Base-by-base conservation (phyloP, 2,113 vertebrate species). In the Cyphomyrus plagiostoma region DNA sequence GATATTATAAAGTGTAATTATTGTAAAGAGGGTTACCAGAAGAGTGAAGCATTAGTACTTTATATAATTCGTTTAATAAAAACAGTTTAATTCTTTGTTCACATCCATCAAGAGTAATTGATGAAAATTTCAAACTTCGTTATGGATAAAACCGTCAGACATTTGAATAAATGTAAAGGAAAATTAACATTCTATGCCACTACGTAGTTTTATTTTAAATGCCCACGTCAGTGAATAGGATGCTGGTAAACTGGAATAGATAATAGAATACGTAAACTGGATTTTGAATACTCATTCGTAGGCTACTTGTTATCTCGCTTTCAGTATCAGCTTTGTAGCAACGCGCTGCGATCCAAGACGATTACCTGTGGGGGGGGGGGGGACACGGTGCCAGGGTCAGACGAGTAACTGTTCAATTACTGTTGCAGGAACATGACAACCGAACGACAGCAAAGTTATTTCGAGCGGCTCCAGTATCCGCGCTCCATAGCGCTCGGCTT, bases 381-480 rank as follows among this genome's bases (percentile, higher is more conserved):
- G 4, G 30, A 74, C 70, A 17, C 30, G 13, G 30, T 74, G 30
- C 30, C 35, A 3, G 30, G 13, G 8, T 23, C 80, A 19, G 35
- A 17, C 39, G 8, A 23, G 46, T 84, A 30, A 70, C 42, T 74
- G 45, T 42, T 80, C 23, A 48, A 46, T 88, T 88, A 15, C 11
- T 56, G 10, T 62, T n/a, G 17, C 35, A 89, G 89, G 52, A 84
- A 45, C 26, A 89, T 89, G 89, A 39, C 89, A 85, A 13, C 80
- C 19, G 80, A 58, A 35, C 89, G 15, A 11, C 39, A 89, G 83
- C 50, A 88, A 89, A 49, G 90, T 90, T 6, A 91, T 90, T 48
- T 95, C 93, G 94, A 95, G 89, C 92, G 92, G 86, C 87, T 95
- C 21, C 90, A 92, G 0, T 94, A 94, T 50, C 89, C 96, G 21